A percentile compares a stretch with the other conserved stretches of the same genome.
phyloP scores from a whole-genome alignment of 37 sponge, comb jelly and placozoan genomes.

The Petrosia ficiformis region DNA sequence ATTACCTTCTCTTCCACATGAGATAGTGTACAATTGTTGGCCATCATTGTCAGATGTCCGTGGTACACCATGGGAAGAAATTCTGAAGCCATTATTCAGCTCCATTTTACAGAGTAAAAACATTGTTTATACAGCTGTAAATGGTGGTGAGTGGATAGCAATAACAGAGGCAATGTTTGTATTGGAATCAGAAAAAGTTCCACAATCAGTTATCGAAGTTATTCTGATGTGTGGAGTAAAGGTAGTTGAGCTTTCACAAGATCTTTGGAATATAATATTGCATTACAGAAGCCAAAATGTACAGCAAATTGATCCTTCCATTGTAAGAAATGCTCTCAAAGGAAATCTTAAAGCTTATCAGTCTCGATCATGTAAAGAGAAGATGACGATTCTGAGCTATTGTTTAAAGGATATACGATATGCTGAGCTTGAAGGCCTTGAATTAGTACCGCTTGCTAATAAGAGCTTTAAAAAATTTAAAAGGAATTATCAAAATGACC shows the following conservation, averaged over 20 bases:
- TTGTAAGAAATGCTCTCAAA: neutral
- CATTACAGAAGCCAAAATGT: no score
- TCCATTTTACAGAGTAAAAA: no score
- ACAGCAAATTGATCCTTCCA: no score
- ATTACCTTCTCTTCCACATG: no score
- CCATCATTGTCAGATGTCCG: no score
- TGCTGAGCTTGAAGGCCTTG: slow-evolving; percentile 21
- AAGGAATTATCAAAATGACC: no score
- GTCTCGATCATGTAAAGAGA: neutral
- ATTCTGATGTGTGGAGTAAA: slow-evolving; percentile 32
- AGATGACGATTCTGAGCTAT: slow-evolving; percentile 35
- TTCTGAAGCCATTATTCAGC: no score
- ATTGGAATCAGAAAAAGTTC: neutral
- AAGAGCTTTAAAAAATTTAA: slow-evolving; percentile 22
- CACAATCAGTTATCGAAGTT: neutral
- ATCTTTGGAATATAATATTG: no score
- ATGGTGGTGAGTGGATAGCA: slow-evolving; percentile 14
- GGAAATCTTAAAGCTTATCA: neutral
- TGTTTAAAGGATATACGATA: slow-evolving; percentile 38
- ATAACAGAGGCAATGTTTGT: neutral
- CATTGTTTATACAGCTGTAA: neutral
- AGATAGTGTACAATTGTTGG: no score
- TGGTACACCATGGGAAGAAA: no score
- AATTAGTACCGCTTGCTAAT: slow-evolving; percentile 47
- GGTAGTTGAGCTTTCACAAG: no score